Evolutionary conservation across 2,888 invertebrate species (phyloP), one percentile per base, ranked within the genome.

Genomic region (Meandrusa payeni): DNA sequence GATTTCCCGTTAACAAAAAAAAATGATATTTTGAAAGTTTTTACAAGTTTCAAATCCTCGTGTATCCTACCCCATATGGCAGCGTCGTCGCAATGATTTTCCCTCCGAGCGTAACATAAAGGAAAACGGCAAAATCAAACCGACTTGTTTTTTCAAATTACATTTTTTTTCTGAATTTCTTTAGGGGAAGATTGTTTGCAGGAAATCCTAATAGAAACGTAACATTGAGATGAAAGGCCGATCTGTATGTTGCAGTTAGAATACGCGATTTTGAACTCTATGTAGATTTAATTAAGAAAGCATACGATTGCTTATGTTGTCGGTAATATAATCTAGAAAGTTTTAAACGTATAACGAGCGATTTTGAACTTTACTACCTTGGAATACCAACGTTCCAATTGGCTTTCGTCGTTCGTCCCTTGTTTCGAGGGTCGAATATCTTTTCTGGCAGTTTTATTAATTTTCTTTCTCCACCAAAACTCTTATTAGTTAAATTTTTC

Each of bases 61-160:
- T n/a, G n/a, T n/a, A n/a, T n/a, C 19, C n/a, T 5, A 17, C 4
- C 2, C 2, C 34, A 15, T 13, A 24, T 4, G 23, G 13, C 5
- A 6, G n/a, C 2, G 13, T 5, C 20, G 7, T 6, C 10, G 13
- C 9, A 9, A 12, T 1, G n/a, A 32, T 11, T 37, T 24, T 26
- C 41, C 38, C 44, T 36, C 28, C 31, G 28, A 47, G 47, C 47
- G 33, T 7, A 15, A 43, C n/a, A 39, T 50, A 52, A 46, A 52
- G 59, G 61, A 58, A 52, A 38, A 55, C 58, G 47, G 33, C 52
- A 40, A 58, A 72, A 73, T 69, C 70, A 73, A 68, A 73, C 65
- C 61, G 56, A 61, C 59, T 73, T 79, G 77, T 76, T 78, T 69
- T 79, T 73, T 55, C 69, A 76, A 79, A 78, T 79, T 77, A 75